Evolutionary conservation across 2,888 invertebrate species (phyloP).

Genomic region (Platycnemis pennipes): DNA sequence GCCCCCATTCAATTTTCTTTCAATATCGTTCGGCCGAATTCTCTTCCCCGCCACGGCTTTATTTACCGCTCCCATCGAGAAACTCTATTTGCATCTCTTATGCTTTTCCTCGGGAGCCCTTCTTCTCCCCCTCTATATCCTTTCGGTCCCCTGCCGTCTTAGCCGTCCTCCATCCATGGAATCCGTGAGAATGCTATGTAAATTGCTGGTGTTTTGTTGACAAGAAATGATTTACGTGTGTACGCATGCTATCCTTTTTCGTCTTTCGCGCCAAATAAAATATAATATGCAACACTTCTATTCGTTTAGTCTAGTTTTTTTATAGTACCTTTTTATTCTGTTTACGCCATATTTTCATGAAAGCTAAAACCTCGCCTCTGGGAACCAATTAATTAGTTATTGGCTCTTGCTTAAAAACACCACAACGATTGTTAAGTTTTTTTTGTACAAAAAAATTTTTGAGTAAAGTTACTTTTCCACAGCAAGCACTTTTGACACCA

Average conservation of each 20-base stretch:
- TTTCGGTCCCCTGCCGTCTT: background rate
- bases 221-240: background rate
- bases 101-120: background rate
- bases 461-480: too few relatives aligned
- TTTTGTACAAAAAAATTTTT: too few relatives aligned
- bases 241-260: background rate
- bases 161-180: background rate
- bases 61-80: constrained; percentile 11
- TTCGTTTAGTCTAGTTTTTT: too few relatives aligned
- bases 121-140: background rate
- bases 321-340: too few relatives aligned
- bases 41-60: background rate
- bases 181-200: background rate
- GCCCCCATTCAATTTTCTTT: constrained; percentile 7
- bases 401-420: too few relatives aligned
- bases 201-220: background rate
- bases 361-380: too few relatives aligned
- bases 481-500: too few relatives aligned
- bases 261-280: background rate
- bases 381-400: too few relatives aligned
- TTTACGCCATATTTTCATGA: too few relatives aligned
- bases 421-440: too few relatives aligned
- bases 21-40: constrained; percentile 25
- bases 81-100: constrained; percentile 14
- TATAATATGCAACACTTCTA: too few relatives aligned